phyloP scores from a whole-genome alignment of 2,888 invertebrate species.

The Arctia plantaginis region DNA sequence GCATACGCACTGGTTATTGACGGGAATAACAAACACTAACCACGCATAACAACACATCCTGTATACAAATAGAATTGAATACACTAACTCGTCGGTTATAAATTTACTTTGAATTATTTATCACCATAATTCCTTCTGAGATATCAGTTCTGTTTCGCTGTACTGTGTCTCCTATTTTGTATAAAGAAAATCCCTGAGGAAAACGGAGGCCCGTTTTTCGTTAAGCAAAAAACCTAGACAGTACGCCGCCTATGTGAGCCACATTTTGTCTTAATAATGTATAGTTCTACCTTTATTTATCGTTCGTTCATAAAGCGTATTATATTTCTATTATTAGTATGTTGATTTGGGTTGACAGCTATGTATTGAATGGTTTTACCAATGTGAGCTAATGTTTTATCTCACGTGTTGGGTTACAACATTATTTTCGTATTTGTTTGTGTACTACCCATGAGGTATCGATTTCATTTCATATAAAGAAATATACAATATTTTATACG shows the following conservation, averaged over 20 bases:
- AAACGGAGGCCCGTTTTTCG: constrained; percentile 14
- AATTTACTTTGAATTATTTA: constrained; percentile 49
- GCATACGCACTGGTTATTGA: background rate
- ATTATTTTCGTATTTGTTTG: background rate
- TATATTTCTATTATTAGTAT: constrained; percentile 18
- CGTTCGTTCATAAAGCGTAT: constrained; percentile 1
- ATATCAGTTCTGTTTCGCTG: constrained; percentile 45
- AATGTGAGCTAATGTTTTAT: constrained; percentile 7
- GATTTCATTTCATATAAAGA: background rate
- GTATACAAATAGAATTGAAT: constrained; percentile 35
- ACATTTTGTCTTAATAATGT: constrained; percentile 31
- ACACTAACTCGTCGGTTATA: constrained; percentile 28
- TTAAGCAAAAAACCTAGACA: constrained; percentile 29
- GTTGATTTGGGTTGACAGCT: constrained; percentile 17
- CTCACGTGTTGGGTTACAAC: constrained; percentile 2
- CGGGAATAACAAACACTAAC: background rate
- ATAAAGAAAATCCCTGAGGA: constrained; percentile 35
- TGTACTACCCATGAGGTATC: background rate
- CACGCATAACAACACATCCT: background rate
- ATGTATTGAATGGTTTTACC: constrained; percentile 9
- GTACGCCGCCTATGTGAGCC: constrained; percentile 17
- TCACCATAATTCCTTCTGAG: constrained; percentile 45
- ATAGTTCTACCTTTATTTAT: constrained; percentile 30
- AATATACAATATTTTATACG: background rate
- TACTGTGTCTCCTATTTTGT: constrained; percentile 34